Conservation (phyloP, 1,140 invertebrate species). For the Ditylenchus dipsaci region DNA sequence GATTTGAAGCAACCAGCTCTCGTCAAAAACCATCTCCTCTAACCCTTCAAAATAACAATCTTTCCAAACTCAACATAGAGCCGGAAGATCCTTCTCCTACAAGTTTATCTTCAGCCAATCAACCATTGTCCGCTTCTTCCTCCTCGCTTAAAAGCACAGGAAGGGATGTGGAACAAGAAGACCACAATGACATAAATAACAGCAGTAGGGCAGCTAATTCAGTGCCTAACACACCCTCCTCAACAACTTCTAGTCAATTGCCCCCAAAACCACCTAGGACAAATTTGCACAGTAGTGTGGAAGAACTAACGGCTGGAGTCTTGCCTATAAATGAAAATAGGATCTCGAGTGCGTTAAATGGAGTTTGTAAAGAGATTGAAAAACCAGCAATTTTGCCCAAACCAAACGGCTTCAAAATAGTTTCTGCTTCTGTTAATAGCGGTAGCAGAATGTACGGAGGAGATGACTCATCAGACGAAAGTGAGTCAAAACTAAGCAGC, state of each 20-base stretch:
- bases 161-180: no score
- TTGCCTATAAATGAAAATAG: not conserved
- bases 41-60: no score
- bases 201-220: no score
- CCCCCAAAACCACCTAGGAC: not conserved
- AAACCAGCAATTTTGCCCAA: not conserved
- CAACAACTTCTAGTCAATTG: no score
- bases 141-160: no score
- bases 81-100: no score
- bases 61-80: no score
- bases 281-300: not conserved
- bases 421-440: not conserved
- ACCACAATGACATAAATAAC: no score
- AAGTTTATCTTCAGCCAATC: no score
- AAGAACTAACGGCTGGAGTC: not conserved
- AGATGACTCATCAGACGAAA: not conserved
- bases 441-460: not conserved
- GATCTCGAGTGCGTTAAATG: not conserved
- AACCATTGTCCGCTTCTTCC: no score
- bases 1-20: not conserved
- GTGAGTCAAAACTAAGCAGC: no score
- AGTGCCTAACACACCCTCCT: no score
- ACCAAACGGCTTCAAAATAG: not conserved
- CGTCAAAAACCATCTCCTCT: not conserved
- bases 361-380: not conserved